Evolutionary conservation across 2,888 invertebrate genomes (phyloP), one percentile per base, ranked within the genome.

Genomic region (Argynnis bischoffii): DNA sequence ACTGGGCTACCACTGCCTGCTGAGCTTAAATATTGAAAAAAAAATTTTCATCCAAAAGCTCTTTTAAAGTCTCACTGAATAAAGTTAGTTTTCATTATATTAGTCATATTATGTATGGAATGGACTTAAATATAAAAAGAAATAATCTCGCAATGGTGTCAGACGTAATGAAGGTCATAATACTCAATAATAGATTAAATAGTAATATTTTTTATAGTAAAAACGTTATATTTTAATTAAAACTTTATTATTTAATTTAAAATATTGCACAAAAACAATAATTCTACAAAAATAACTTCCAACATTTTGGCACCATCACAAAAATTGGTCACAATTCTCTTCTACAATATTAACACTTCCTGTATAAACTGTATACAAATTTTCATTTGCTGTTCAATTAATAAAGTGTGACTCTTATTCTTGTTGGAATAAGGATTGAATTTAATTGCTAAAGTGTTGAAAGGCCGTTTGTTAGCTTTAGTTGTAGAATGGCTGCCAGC

Each of bases 401-500:
- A 50, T 8, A 3, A 26, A 56, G n/a, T 13, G 13, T 50, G n/a
- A 14, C 18, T 50, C 35, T 60, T 48, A 47, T 16, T 21, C 4
- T 1, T 15, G 8, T n/a, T 8, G 14, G n/a, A 5, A 13, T 51
- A 35, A 64, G 8, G 47, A 18, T 18, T 48, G 21, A 15, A 54
- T 54, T 66, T 48, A 48, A 60, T 59, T 54, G 59, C 48, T 14
- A 31, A 21, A 21, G 14, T 5, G 53, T 51, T 53, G 2, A 31
- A 31, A 8, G 31, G 2, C 54, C 11, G 18, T 60, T 60, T 60
- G 63, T 55, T 66, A 47, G 31, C 47, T 35, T 55, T 59, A 60
- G 59, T 60, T 60, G 60, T 55, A 57, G 70, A 56, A 61, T 61
- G 55, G 63, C 63, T 69, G 68, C 67, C 70, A 65, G 60, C 65